These are phyloP conservation scores for Bicyclus anynana DNA, from an alignment of 1,140 invertebrate genomes.

Conservation along the genomic window DNA sequence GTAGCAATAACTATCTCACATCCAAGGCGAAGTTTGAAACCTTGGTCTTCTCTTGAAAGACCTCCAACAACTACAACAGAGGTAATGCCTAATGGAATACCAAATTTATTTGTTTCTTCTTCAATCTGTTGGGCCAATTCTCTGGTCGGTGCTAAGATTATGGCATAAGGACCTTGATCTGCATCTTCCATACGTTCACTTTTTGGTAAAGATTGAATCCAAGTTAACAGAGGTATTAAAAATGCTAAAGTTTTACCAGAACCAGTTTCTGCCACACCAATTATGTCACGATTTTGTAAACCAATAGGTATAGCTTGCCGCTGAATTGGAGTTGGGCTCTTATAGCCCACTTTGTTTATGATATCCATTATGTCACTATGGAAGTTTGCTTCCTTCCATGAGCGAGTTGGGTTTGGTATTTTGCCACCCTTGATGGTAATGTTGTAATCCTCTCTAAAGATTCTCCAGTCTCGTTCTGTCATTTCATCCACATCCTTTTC, in stretches of 20 bases:
- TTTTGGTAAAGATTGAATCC: conserved; percentile 99
- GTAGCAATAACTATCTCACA: conserved; percentile 99
- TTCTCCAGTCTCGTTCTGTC: conserved; percentile 99
- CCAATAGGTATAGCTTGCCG: conserved; percentile 99
- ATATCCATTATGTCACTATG: conserved; percentile 95
- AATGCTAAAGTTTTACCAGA: conserved; percentile 99
- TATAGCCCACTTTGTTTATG: conserved; percentile 97
- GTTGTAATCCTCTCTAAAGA: conserved; percentile 99
- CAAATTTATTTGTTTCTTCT: conserved; percentile 99
- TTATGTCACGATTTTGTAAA: conserved; percentile 98
- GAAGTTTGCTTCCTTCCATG: conserved; percentile 96
- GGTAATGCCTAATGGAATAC: conserved; percentile 94
- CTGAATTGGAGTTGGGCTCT: conserved; percentile 99
- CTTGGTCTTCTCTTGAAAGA: conserved; percentile 98
- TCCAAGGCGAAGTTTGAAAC: conserved; percentile 96
- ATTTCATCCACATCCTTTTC: conserved; percentile 97
- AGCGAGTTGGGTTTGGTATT: conserved; percentile 97
- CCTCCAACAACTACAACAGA: conserved; percentile 99
- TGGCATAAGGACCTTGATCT: conserved; percentile 98
- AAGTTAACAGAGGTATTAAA: conserved; percentile 96
- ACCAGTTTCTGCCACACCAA: conserved; percentile 99
- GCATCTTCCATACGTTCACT: conserved; percentile 94
- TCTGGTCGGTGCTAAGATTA: conserved; percentile 98
- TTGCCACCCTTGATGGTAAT: conserved; percentile 98
- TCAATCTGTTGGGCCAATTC: conserved; percentile 99